These are phyloP conservation scores for Vulpes lagopus DNA, from an alignment of 2,113 vertebrate genomes.

Conservation along the genomic window DNA sequence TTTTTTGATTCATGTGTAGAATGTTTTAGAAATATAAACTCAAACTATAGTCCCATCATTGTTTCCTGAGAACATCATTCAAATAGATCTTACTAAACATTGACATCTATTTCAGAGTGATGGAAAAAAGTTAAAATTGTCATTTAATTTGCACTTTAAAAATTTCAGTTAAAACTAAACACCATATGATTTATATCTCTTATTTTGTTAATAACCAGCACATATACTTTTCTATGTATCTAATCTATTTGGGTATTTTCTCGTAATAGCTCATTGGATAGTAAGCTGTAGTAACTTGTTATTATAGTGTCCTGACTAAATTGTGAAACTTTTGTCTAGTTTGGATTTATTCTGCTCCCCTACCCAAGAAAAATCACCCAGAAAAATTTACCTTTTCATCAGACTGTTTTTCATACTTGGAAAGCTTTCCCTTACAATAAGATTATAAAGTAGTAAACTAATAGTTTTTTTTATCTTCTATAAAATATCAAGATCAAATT, in stretches of 20 bases:
- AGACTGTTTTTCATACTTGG: neutral
- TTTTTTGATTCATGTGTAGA: neutral
- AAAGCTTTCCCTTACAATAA: neutral
- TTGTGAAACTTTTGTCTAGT: neutral
- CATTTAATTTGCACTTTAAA: neutral
- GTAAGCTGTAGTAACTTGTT: neutral
- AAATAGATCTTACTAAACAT: neutral
- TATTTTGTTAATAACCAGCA: neutral
- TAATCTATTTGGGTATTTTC: neutral
- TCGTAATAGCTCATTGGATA: neutral
- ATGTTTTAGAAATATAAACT: neutral
- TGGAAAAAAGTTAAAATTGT: neutral
- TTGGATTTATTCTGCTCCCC: neutral
- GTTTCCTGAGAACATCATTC: neutral
- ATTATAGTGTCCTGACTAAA: neutral
- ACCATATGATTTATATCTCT: neutral
- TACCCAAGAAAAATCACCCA: neutral
- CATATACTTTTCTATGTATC: neutral
- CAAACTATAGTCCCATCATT: neutral
- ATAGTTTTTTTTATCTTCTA: neutral
- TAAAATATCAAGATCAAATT: neutral
- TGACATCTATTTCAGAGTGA: neutral
- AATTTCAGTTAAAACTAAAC: neutral
- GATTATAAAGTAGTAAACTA: neutral
- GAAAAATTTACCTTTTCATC: neutral